Evolutionary conservation across 2,888 invertebrate genomes (phyloP), one percentile per base, ranked within the genome.

Genomic region (Drosophila koepferae): DNA sequence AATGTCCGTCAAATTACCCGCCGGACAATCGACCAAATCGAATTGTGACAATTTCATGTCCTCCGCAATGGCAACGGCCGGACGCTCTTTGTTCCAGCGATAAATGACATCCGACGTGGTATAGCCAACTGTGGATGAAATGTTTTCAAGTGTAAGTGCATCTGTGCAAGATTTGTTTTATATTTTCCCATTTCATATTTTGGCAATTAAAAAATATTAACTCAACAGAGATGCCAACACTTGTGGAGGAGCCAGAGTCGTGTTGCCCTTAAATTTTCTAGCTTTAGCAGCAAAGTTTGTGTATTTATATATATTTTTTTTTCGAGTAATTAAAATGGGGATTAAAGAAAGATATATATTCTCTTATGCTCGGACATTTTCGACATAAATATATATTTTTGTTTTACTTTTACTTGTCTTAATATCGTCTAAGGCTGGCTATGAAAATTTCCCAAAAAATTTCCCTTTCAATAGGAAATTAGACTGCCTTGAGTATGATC

Each of bases 41-140:
- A 97, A 97, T 93, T 97, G 97, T 51, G 97, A 96, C 90, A 97
- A 94, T 93, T 96, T 96, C 95, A 97, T 96, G 92, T 96, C 97
- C 87, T 96, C 95, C 5, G 96, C 96, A 80, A 96, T 96, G 65
- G 95, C 96, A 66, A 97, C 96, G 58, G 93, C 92, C 80, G 96
- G 96, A 46, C 96, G 94, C 55, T 94, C 94, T 71, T 94, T 93
- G 92, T 96, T 96, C 96, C 96, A 97, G 72, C 94, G 94, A 93
- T 97, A 97, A 77, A 96, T 93, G 71, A 97, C 95, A 92, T 97
- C 96, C 69, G 94, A 94, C 28, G 95, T 95, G 65, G 96, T 96
- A 92, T 96, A 96, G 44, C 96, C 96, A 93, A 96, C 96, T 96
- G 92, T 55, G 59, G 43, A 38, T 54, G 54, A n/a, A 28, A 49